Evolutionary conservation across 2,888 invertebrate species (phyloP), one percentile per base, ranked within the genome.

Genomic region (Eulithis testata): DNA sequence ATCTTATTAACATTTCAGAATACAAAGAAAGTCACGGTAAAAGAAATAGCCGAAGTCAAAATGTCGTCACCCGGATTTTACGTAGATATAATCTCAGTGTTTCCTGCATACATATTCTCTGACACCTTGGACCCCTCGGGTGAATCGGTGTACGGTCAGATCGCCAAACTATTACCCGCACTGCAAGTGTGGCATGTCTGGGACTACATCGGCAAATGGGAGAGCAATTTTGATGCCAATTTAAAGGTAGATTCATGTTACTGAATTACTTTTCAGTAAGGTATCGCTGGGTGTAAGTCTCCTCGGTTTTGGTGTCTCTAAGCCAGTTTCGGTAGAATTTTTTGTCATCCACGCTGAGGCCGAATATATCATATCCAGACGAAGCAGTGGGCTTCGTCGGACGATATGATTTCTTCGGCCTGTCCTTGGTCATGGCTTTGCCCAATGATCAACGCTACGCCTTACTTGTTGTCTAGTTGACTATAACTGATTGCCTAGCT

Each of bases 161-260:
- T 90, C 36, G 84, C 86, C 0, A 77, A 81, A n/a, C 64, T 91
- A 51, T 78, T 87, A 4, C 91, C 90, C 0, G 74, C 83, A 6
- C 65, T 93, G 11, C 92, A 93, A 83, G 86, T 90, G 3, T 92
- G 92, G 92, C 92, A 93, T 71, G 72, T 92, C 47, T 90, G 89
- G 90, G 84, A 82, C 49, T 93, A 91, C 69, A 71, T 89, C 8
- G 63, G 73, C 1, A 87, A 85, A 65, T 91, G 90, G 90, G 83
- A 85, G 53, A 71, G 65, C 7, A 84, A 76, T 64, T 90, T 91
- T 62, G 71, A 85, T 51, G 82, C 82, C 40, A 85, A 89, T 67
- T 66, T 78, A 3, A 90, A 87, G 84, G 92, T 91, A 70, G 61
- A 44, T 36, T 51, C n/a, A 31, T 31, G 31, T 31, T 31, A 31